phyloP scores from a whole-genome alignment of 2,797 vertebrate genomes.

The Liasis olivaceus region DNA sequence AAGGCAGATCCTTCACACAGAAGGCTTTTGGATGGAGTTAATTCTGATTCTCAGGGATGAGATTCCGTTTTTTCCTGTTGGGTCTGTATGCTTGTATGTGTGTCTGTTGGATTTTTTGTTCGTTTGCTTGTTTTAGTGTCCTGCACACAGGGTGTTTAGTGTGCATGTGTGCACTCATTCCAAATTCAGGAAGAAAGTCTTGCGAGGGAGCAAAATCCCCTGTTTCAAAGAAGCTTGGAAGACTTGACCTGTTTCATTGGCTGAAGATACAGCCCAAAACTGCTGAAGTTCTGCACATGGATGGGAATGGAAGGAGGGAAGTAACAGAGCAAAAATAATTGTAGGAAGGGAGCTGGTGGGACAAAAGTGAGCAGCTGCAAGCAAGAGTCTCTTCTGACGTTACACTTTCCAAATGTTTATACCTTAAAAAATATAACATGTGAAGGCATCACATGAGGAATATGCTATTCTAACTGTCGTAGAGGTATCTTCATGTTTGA shows the following conservation, averaged over 20 bases:
- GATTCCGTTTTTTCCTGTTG: constrained; percentile 50
- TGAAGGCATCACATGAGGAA: not conserved
- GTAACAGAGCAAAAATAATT: not conserved
- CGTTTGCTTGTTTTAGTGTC: not conserved
- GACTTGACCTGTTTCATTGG: not conserved
- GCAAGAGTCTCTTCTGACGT: not conserved
- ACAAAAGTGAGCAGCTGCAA: not conserved
- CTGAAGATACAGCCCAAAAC: not conserved
- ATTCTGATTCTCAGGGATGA: constrained; percentile 74
- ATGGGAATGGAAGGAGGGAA: not conserved
- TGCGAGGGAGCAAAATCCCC: not conserved
- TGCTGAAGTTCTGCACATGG: not conserved
- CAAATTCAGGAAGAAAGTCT: not conserved
- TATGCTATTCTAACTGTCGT: not conserved
- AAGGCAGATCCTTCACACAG: constrained; percentile 18
- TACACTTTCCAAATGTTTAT: not conserved
- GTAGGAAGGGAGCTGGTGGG: not conserved
- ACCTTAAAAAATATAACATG: not conserved
- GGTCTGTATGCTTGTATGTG: not conserved
- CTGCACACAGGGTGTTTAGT: not conserved
- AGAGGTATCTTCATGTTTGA: not conserved
- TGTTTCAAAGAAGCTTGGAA: not conserved
- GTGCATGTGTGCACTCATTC: not conserved
- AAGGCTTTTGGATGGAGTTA: constrained; percentile 60
- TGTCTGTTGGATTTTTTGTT: not conserved